Percentiles rank a stretch among this genome's conserved stretches.
Evolutionary conservation across 37 sponge, comb jelly and placozoan genomes (phyloP).

Genomic region (Hormiphora californensis): DNA sequence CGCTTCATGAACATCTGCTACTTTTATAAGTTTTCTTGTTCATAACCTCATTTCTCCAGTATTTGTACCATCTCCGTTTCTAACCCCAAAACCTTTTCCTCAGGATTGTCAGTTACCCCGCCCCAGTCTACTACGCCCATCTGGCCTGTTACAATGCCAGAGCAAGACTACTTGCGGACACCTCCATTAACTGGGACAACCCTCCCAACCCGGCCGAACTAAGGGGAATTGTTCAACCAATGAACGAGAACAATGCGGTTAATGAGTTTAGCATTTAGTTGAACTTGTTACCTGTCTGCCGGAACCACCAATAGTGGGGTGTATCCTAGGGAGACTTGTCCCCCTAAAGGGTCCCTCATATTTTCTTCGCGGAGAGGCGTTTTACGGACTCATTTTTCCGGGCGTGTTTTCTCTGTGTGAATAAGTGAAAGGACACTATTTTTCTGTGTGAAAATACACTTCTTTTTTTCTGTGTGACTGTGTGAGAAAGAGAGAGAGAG

Average conservation of each 20-base stretch:
- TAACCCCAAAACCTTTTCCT: background rate
- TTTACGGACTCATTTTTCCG: too few species aligned
- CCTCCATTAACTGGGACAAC: background rate
- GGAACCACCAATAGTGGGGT: slow-evolving; percentile 20
- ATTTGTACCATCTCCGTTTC: too few species aligned
- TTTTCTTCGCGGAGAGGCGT: too few species aligned
- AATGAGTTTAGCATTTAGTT: background rate
- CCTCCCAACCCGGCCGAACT: background rate
- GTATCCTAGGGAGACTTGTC: background rate
- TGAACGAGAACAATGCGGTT: background rate
- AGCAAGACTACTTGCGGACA: background rate
- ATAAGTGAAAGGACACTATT: too few species aligned
- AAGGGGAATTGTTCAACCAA: background rate
- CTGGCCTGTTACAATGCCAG: slow-evolving; percentile 3
- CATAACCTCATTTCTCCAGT: too few species aligned
- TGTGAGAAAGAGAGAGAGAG: too few species aligned
- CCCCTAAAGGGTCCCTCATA: too few species aligned
- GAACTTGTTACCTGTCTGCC: background rate
- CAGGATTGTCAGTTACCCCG: slow-evolving; percentile 17
- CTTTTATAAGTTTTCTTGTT: too few species aligned
- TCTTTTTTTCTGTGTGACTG: too few species aligned
- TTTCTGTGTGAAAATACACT: too few species aligned
- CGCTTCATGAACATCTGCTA: background rate
- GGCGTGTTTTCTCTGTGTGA: too few species aligned
- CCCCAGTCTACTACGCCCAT: slow-evolving; percentile 34